Conservation (phyloP, 2,797 vertebrate genomes). For the Danio aesculapii region DNA sequence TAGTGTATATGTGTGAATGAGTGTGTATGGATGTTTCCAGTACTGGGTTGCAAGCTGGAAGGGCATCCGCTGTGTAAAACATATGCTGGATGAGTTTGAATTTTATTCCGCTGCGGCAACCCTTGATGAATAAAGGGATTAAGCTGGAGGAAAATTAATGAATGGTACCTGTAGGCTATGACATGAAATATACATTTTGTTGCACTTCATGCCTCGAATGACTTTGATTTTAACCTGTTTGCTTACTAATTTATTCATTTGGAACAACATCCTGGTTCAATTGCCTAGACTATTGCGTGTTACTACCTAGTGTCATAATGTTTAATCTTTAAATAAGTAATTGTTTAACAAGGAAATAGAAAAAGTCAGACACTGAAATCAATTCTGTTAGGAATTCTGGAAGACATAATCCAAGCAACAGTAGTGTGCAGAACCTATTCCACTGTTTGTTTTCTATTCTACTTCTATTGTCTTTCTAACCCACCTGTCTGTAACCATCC, state of each 20-base stretch:
- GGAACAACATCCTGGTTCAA: slow-evolving; percentile 8
- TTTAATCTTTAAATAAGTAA: slow-evolving; percentile 11
- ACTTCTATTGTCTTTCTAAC: neutral
- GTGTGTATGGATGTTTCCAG: too few relatives aligned
- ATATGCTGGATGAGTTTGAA: too few relatives aligned
- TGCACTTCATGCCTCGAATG: neutral
- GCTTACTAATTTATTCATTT: neutral
- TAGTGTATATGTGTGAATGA: too few relatives aligned
- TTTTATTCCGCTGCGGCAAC: too few relatives aligned
- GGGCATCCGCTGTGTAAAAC: too few relatives aligned
- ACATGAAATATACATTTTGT: neutral
- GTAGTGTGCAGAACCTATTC: neutral
- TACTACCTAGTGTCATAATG: neutral
- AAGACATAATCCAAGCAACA: neutral
- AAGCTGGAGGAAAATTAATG: too few relatives aligned
- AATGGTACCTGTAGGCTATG: too few relatives aligned
- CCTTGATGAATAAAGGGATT: too few relatives aligned
- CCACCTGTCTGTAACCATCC: slow-evolving; percentile 23
- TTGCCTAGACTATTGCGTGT: neutral
- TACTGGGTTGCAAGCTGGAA: too few relatives aligned
- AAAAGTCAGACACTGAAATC: neutral
- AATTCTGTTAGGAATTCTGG: neutral
- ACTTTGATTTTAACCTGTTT: neutral
- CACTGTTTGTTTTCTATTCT: neutral
- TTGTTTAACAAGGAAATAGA: slow-evolving; percentile 8